These are phyloP conservation scores for Drosophila macrospina DNA, from an alignment of 2,888 invertebrate species.

Conservation along the genomic window DNA sequence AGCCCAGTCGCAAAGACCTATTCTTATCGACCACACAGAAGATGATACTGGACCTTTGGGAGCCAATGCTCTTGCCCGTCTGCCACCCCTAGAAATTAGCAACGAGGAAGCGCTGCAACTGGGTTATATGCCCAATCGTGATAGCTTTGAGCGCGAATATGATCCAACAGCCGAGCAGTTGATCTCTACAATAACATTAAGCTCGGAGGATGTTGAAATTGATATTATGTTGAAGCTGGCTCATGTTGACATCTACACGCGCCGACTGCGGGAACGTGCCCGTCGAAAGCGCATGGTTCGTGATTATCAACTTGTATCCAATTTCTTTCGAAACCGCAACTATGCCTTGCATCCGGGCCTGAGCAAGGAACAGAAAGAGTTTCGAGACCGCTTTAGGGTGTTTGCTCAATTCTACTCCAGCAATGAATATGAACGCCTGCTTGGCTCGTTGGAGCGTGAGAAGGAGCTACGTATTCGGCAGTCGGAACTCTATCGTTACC, in stretches of 20 bases:
- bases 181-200: constrained; percentile 93
- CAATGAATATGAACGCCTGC: constrained; percentile 92
- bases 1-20: constrained; percentile 90
- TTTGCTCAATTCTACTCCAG: constrained; percentile 95
- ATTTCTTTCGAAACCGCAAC: constrained; percentile 90
- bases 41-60: constrained; percentile 91
- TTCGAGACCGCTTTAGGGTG: constrained; percentile 93
- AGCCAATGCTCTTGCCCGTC: constrained; percentile 89
- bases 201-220: constrained; percentile 94
- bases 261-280: constrained; percentile 93
- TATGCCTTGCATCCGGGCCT: constrained; percentile 84
- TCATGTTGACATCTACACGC: constrained; percentile 96
- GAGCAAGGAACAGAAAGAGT: constrained; percentile 86
- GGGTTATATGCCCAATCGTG: constrained; percentile 97
- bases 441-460: constrained; percentile 92
- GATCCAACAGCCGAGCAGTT: constrained; percentile 96
- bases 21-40: constrained; percentile 90
- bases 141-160: constrained; percentile 98
- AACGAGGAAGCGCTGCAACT: constrained; percentile 94
- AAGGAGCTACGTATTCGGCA: constrained; percentile 93
- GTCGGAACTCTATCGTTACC: constrained; percentile 92
- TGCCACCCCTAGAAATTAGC: constrained; percentile 93
- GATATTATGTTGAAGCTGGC: constrained; percentile 95
- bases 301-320: constrained; percentile 95
- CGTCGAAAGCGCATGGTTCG: constrained; percentile 95